Base-by-base conservation (phyloP, 2,888 invertebrate genomes). In the Lasioglossum figueresi region DNA sequence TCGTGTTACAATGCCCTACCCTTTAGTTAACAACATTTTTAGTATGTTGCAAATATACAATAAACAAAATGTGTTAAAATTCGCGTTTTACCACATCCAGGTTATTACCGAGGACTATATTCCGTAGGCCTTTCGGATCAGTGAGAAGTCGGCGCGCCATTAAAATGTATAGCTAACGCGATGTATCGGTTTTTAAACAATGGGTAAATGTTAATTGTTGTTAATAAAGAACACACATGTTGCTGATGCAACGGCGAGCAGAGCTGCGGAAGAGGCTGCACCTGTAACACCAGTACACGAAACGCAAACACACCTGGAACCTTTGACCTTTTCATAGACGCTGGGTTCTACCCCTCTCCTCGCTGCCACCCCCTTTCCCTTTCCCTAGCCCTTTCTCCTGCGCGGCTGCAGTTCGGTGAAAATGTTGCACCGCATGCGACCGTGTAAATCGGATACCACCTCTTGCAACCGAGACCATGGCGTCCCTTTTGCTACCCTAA, bases 191-290 rank as follows among this genome's bases (percentile, higher is more conserved):
- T 45, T 86, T 86, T 88, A 84, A 91, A 91, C 91, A 91, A 91
- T 90, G 43, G 89, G 74, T 68, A 93, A 94, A 94, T 94, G 95
- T 95, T 95, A 95, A 95, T 95, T 94, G 95, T 94, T 94, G 94
- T 95, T 95, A 95, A 95, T 95, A 95, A 94, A 95, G 94, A 94
- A 94, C 91, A 91, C 93, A 93, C 94, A 95, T 95, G 95, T 95
- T 95, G 95, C 93, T 95, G 94, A 91, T 93, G 94, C 93, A 93
- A 93, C 95, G 95, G 95, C 93, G 90, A 95, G 91, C 94, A 95
- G 94, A 93, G 93, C 92, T 87, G 93, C 91, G 94, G 91, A 95
- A 94, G 95, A 95, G 95, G 94, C 94, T 92, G 93, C 92, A 92
- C 92, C 91, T 91, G 92, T 92, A 92, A 90, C 92, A 90, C 89